Percentiles rank a stretch among this genome's conserved stretches.
phyloP scores from a whole-genome alignment of 2,888 invertebrate species.

The Cloeon dipterum region DNA sequence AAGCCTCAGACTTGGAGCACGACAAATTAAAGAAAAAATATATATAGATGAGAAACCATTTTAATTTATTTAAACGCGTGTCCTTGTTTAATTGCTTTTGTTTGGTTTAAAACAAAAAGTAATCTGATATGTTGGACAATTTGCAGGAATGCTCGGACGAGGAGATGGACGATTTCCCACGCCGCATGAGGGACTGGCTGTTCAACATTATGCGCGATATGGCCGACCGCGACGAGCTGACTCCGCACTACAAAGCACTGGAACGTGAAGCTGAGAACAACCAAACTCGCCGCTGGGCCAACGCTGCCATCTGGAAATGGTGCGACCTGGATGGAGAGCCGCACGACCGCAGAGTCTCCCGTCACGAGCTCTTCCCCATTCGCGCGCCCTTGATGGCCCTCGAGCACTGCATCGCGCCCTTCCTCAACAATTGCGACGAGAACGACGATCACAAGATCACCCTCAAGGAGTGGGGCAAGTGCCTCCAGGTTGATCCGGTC shows the following conservation, averaged over 20 bases:
- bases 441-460: constrained; percentile 80
- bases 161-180: constrained; percentile 85
- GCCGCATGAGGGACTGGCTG: constrained; percentile 94
- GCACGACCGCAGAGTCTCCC: constrained; percentile 44
- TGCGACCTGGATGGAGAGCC: constrained; percentile 90
- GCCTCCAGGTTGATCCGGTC: constrained; percentile 65
- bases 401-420: constrained; percentile 95
- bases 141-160: constrained; percentile 50
- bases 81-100: no score
- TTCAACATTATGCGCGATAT: constrained; percentile 92
- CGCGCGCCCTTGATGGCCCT: constrained; percentile 83
- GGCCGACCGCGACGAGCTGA: constrained; percentile 67
- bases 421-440: constrained; percentile 74
- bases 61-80: no score
- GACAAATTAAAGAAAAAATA: no score
- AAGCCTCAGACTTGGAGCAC: no score
- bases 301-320: constrained; percentile 96
- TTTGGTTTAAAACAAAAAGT: no score
- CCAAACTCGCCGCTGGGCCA: constrained; percentile 61
- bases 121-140: no score
- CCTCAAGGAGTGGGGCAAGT: constrained; percentile 79
- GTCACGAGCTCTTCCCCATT: constrained; percentile 90
- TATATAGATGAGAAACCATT: no score
- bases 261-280: constrained; percentile 75
- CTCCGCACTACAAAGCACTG: constrained; percentile 62